phyloP scores from a whole-genome alignment of 2,888 invertebrate species.

The Mesopsocus fuscifrons region DNA sequence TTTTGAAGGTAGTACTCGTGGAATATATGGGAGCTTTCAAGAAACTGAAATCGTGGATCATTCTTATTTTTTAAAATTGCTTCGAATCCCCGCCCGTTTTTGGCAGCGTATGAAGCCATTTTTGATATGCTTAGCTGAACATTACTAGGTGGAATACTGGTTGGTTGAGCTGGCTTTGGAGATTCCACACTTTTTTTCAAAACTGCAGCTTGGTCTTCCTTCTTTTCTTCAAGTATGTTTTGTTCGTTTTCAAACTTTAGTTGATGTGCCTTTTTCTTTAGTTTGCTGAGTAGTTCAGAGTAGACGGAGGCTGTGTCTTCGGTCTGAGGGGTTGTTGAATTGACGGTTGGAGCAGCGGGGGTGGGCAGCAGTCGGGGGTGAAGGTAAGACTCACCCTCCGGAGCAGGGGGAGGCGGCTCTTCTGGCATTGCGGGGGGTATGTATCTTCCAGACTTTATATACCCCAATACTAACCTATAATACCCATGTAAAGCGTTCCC shows the following conservation, averaged over 20 bases:
- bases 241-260: too few relatives aligned
- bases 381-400: constrained; percentile 42
- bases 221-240: too few relatives aligned
- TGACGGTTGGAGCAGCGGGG: too few relatives aligned
- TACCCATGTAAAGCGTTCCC: constrained; percentile 71
- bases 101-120: constrained; percentile 90
- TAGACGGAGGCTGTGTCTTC: too few relatives aligned
- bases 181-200: background rate
- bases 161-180: constrained; percentile 18
- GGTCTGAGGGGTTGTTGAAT: too few relatives aligned
- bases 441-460: constrained; percentile 49
- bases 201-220: background rate
- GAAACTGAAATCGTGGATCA: constrained; percentile 74
- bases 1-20: constrained; percentile 65
- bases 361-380: constrained; percentile 65
- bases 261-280: too few relatives aligned
- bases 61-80: constrained; percentile 63
- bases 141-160: constrained; percentile 57
- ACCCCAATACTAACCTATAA: constrained; percentile 56
- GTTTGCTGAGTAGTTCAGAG: too few relatives aligned
- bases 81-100: constrained; percentile 89
- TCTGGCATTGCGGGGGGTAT: constrained; percentile 27
- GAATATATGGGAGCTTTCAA: constrained; percentile 55
- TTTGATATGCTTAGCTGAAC: constrained; percentile 80
- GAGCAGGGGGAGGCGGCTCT: constrained; percentile 19